Base-by-base conservation (phyloP, 2,888 invertebrate genomes). In the Molanna angustata region DNA sequence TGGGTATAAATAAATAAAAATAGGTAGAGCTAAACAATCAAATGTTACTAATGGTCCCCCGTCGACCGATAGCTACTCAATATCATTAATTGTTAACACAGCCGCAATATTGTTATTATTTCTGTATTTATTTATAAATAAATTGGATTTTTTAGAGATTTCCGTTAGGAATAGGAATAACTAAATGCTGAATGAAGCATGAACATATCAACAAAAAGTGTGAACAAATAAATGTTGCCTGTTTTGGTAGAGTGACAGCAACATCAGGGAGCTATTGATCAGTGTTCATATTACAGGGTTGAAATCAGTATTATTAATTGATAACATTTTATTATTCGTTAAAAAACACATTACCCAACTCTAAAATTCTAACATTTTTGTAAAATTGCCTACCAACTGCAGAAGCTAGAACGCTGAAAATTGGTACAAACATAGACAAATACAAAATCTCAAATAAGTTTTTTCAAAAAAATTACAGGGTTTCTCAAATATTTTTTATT, bases 101-200 rank as follows among this genome's bases (percentile, higher is more conserved):
- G 9, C 13, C 22, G 17, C 21, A 46, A 41, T 51, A 52, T 52
- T 42, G 14, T 20, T n/a, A n/a, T n/a, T n/a, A n/a, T 47, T 33
- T 21, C 11, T 39, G 16, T 46, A 32, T 41, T n/a, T n/a, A n/a
- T 52, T 46, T 21, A 32, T 9, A 51, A 32, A 31, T 46, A 52
- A 52, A 52, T 52, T 47, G 39, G 42, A 20, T 47, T 47, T 52
- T 52, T 47, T 48, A 18, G 41, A 48, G 43, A 52, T 51, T 55
- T 55, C 55, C 52, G 55, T 49, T 48, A 52, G 43, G 37, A 37
- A 47, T 41, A 46, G 41, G 22, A 41, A 42, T 20, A n/a, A n/a
- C n/a, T n/a, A 52, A 46, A 49, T 4, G 39, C 4, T 43, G 55
- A 48, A 42, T 44, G 43, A 44, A 55, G 48, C 50, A 46, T 49